Evolutionary conservation across 2,113 vertebrate genomes (phyloP), one percentile per base, ranked within the genome.

Genomic region (Phyllopteryx taeniolatus): DNA sequence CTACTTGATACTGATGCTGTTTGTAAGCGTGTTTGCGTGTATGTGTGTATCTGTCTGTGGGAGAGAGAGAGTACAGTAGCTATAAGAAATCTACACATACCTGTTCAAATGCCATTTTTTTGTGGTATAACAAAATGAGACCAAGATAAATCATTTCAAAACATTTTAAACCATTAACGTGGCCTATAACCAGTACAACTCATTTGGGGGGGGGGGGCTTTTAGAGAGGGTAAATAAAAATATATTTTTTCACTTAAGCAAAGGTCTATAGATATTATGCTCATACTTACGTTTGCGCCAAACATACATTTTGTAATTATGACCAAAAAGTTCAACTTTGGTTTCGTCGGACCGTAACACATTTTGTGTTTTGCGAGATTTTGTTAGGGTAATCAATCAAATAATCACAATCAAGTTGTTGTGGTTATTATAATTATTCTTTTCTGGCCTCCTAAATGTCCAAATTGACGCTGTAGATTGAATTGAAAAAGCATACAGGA

Each of bases 1-100:
- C 87, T 90, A 88, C 87, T 88, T 89, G 84, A 88, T 85, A 81
- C 80, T 82, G 72, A 66, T 47, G 64, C 64, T 87, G 85, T 90
- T 89, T 85, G 75, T 88, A 81, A 83, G 86, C 83, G 87, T 86
- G 81, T 76, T 83, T 56, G 74, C 46, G 78, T 80, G 76, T 74
- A 78, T 65, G 80, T 66, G 80, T 87, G 80, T 77, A 76, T 87
- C 1, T 7, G 22, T 59, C 22, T 59, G 22, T 5, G 27, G 7
- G 57, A 60, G 31, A 15, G 5, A 61, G 31, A 5, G 13, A 33
- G 12, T 33, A 60, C 5, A 33, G 15, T 14, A 27, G 31, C 33
- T 33, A 4, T 22, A 60, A 35, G 17, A 61, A 61, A 27, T 35
- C 14, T 7, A 35, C 31, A 33, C 59, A 61, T 14, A 5, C 13